A percentile compares a stretch with the other conserved stretches of the same genome.
These are phyloP conservation scores for Apteryx mantelli DNA, from an alignment of 2,113 vertebrate species.

Conservation along the genomic window DNA sequence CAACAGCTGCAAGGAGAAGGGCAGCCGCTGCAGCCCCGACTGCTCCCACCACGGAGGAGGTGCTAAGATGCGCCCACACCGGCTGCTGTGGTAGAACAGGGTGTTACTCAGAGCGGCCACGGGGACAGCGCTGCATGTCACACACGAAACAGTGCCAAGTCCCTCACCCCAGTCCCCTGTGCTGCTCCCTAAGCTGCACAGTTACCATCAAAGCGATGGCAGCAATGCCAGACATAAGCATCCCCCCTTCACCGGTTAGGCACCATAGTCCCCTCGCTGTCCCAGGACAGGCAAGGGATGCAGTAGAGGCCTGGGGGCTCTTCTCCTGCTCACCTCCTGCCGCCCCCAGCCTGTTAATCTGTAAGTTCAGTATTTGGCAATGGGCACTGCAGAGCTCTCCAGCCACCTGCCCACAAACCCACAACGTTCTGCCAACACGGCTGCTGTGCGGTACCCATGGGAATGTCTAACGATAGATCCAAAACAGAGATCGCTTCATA, in stretches of 20 bases:
- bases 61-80: slow-evolving; percentile 47
- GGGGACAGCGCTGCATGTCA: fast-evolving
- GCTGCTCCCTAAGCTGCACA: fast-evolving
- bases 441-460: background rate
- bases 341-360: too few relatives aligned
- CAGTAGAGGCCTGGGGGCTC: background rate
- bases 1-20: slow-evolving; percentile 41
- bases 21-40: slow-evolving; percentile 62
- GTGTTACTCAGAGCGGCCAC: background rate
- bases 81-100: slow-evolving; percentile 61
- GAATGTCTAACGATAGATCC: slow-evolving; percentile 5
- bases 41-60: slow-evolving; percentile 66
- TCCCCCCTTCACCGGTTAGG: background rate
- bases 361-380: background rate
- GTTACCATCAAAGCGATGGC: background rate
- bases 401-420: background rate
- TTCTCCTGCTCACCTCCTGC: background rate
- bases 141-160: background rate
- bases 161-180: background rate
- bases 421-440: fast-evolving
- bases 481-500: background rate
- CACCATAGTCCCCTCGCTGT: background rate
- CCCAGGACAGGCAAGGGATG: background rate
- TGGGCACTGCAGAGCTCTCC: fast-evolving
- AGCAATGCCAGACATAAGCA: background rate